Evolutionary conservation across 2,797 vertebrate species (phyloP).

Genomic region (Tolypeutes matacus): DNA sequence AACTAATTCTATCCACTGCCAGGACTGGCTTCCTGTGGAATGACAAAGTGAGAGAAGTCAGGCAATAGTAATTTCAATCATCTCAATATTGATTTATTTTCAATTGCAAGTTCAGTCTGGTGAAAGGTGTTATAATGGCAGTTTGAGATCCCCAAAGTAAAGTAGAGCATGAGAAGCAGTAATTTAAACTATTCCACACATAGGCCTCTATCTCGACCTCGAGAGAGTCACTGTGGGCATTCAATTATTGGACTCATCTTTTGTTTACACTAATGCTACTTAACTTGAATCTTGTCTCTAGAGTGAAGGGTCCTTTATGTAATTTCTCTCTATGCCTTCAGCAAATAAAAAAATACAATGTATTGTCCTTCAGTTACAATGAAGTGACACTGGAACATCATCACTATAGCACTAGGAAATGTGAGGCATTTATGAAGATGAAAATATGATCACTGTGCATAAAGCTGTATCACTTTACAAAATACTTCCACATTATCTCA

Average conservation of each 20-base stretch:
- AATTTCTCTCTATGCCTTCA: constrained; percentile 17
- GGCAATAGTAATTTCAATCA: constrained; percentile 74
- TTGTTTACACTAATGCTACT: constrained; percentile 56
- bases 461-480: not conserved
- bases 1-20: constrained; percentile 30
- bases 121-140: constrained; percentile 67
- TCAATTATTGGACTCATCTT: constrained; percentile 30
- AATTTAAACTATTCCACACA: constrained; percentile 58
- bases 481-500: not conserved
- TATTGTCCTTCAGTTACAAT: not conserved
- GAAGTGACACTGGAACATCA: not conserved
- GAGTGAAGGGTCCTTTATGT: constrained; percentile 34
- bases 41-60: constrained; percentile 56
- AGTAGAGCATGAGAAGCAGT: constrained; percentile 31
- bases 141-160: constrained; percentile 39
- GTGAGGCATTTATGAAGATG: not conserved
- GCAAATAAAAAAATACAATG: not conserved
- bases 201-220: not conserved
- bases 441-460: not conserved
- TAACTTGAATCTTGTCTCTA: constrained; percentile 44
- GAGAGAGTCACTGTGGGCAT: not conserved
- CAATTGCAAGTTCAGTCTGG: constrained; percentile 55
- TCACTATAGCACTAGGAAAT: not conserved
- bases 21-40: constrained; percentile 40
- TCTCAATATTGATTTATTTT: constrained; percentile 79